Evolutionary conservation across 2,888 invertebrate species (phyloP).

Genomic region (Melanotus villosus): DNA sequence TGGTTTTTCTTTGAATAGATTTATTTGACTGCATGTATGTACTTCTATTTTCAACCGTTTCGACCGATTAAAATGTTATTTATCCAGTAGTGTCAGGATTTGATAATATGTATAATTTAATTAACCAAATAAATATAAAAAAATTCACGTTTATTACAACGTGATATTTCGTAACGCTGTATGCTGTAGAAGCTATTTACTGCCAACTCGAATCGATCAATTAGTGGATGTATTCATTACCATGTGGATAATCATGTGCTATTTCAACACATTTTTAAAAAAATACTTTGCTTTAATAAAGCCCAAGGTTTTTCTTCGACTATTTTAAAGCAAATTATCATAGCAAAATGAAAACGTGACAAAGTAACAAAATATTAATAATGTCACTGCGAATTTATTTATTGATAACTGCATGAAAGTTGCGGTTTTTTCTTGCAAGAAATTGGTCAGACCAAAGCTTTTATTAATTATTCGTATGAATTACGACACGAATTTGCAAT

Average conservation of each 20-base stretch:
- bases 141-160: conserved; percentile 12
- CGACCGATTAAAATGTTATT: too few relatives aligned
- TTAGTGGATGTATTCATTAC: background rate
- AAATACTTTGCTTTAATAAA: too few relatives aligned
- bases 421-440: too few relatives aligned
- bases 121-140: background rate
- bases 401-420: too few relatives aligned
- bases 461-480: background rate
- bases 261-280: background rate
- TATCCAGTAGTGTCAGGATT: too few relatives aligned
- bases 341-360: too few relatives aligned
- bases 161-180: conserved; percentile 17
- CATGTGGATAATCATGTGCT: conserved; percentile 21
- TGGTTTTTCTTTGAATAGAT: background rate
- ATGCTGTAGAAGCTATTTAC: background rate
- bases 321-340: too few relatives aligned
- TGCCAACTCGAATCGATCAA: conserved; percentile 10
- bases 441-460: background rate
- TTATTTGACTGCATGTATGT: background rate
- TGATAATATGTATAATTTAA: too few relatives aligned
- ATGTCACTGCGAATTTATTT: too few relatives aligned
- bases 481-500: background rate
- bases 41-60: background rate
- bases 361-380: too few relatives aligned
- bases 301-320: too few relatives aligned